A percentile compares a stretch with the other conserved stretches of the same genome.
These are phyloP conservation scores for Caenorhabditis sp. DNA, from an alignment of 2,888 invertebrate species.

Conservation along the genomic window DNA sequence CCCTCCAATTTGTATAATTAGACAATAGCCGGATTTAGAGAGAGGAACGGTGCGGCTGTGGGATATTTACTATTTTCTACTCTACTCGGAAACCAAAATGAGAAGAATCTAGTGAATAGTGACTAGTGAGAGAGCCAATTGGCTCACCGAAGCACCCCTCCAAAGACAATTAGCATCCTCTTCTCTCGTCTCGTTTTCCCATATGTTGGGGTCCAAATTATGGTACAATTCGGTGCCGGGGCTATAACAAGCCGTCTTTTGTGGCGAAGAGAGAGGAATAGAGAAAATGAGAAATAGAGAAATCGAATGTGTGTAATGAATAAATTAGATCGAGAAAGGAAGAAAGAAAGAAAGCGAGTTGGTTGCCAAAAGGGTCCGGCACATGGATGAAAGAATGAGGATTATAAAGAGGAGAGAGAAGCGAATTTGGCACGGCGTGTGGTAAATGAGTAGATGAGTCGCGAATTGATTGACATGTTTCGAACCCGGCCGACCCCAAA, in stretches of 20 bases:
- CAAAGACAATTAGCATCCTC: conserved; percentile 11
- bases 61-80: too few relatives aligned
- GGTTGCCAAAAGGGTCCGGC: conserved; percentile 9
- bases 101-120: too few relatives aligned
- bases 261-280: too few relatives aligned
- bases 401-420: conserved; percentile 9
- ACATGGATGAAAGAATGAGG: conserved; percentile 24
- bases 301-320: conserved; percentile 50
- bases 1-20: conserved; percentile 14
- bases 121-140: not conserved
- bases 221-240: conserved; percentile 28
- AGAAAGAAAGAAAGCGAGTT: conserved; percentile 10
- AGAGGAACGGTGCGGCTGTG: too few relatives aligned
- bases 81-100: not conserved
- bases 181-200: not conserved
- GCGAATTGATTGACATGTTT: conserved; percentile 35
- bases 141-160: not conserved
- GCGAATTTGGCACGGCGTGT: conserved; percentile 29
- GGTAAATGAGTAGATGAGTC: conserved; percentile 16
- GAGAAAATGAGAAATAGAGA: too few relatives aligned
- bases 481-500: conserved; percentile 3
- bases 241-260: conserved; percentile 24
- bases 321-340: conserved; percentile 52
- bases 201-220: conserved; percentile 22
- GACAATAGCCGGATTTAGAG: not conserved